A percentile compares a stretch with the other conserved stretches of the same genome.
phyloP scores from a whole-genome alignment of 2,888 invertebrate species.

The Drosophila atroscutellata region DNA sequence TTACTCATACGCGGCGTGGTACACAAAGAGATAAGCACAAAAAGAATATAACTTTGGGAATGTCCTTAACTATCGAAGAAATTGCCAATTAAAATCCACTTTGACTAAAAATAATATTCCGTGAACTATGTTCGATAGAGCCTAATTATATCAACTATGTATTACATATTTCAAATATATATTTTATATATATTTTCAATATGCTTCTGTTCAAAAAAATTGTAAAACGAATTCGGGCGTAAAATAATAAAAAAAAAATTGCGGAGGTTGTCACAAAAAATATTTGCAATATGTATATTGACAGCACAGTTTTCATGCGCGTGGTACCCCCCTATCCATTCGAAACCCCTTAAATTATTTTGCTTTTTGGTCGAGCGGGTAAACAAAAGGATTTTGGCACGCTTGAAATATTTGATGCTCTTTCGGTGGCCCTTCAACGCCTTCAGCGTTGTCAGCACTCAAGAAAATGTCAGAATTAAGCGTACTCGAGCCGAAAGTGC shows the following conservation, averaged over 20 bases:
- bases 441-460: neutral
- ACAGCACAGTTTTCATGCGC: neutral
- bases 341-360: neutral
- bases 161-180: neutral
- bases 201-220: neutral
- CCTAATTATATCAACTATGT: neutral
- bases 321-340: neutral
- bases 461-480: neutral
- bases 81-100: neutral
- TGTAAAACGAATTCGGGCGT: neutral
- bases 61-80: neutral
- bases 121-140: neutral
- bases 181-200: neutral
- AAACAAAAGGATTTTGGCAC: neutral
- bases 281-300: slow-evolving; percentile 2
- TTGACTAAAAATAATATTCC: neutral
- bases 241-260: neutral
- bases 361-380: neutral
- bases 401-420: slow-evolving; percentile 16
- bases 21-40: neutral
- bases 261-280: neutral
- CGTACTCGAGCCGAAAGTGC: neutral
- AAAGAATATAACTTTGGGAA: neutral
- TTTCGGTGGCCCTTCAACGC: slow-evolving; percentile 22
- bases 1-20: slow-evolving; percentile 58